phyloP scores from a whole-genome alignment of 2,797 vertebrate genomes.

The Pseudopleuronectes americanus region DNA sequence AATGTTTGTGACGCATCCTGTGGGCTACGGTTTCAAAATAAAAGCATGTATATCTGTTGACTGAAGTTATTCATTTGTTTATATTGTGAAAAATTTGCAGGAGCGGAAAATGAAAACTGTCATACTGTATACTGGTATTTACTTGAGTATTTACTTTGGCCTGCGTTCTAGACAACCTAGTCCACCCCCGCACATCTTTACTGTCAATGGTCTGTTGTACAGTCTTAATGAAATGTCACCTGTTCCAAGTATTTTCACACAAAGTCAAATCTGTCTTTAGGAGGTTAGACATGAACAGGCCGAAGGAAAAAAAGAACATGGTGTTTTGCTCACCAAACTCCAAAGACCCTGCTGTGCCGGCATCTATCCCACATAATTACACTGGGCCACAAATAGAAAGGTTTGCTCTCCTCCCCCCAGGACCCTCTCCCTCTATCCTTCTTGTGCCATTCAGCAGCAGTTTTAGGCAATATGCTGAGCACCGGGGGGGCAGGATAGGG shows the following conservation, averaged over 20 bases:
- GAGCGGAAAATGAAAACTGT: too few relatives aligned
- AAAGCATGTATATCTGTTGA: too few relatives aligned
- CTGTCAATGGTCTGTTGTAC: background rate
- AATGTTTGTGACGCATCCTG: too few relatives aligned
- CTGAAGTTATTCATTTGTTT: too few relatives aligned
- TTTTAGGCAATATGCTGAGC: constrained; percentile 25
- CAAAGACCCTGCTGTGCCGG: constrained; percentile 54
- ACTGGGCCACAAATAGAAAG: constrained; percentile 68
- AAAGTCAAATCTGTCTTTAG: constrained; percentile 16
- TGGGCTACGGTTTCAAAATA: too few relatives aligned
- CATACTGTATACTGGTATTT: too few relatives aligned
- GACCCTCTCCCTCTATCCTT: constrained; percentile 27
- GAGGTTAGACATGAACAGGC: constrained; percentile 13
- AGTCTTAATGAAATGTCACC: background rate
- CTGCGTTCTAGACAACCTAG: background rate
- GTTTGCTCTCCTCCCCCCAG: constrained; percentile 40
- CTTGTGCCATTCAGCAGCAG: constrained; percentile 38
- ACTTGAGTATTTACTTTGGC: too few relatives aligned
- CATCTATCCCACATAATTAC: constrained; percentile 70
- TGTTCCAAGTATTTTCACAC: background rate
- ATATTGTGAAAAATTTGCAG: too few relatives aligned
- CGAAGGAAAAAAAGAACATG: constrained; percentile 19
- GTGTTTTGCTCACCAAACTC: constrained; percentile 46
- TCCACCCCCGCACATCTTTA: background rate
- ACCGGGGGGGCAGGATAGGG: constrained; percentile 18